Evolutionary conservation across 2,113 vertebrate species (phyloP), one percentile per base, ranked within the genome.

Genomic region (Cryptotis parvus): DNA sequence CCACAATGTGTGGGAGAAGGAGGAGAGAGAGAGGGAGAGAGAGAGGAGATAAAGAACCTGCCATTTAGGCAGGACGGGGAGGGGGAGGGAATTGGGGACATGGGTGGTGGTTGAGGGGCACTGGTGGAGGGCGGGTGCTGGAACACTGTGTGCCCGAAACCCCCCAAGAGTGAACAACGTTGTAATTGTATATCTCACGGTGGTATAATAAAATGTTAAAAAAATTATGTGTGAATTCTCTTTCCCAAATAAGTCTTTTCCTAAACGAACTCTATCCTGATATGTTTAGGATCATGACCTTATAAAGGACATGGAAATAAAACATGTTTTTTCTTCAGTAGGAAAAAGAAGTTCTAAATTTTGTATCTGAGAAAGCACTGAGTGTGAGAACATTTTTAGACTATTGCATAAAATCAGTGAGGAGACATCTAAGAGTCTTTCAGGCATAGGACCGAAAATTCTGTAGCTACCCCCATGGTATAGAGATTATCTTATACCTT

Each of bases 241-340:
- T 77, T 39, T 15, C 58, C 55, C 61, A 88, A 75, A 76, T 73
- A 15, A n/a, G 12, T 61, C 72, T 69, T 90, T 91, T 90, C 43
- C 15, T 80, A 29, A 31, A n/a, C n/a, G n/a, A n/a, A 26, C 10
- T 75, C 15, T 58, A 74, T 94, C 94, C 63, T 87, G 35, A 58
- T 81, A 70, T 16, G 22, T 78, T 91, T 81, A 69, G 55, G 58
- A 55, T 12, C 41, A 55, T 12, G 35, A n/a, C 20, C 83, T 92
- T 3, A 39, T 55, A 86, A 76, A 87, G 39, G 16, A 49, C 63
- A 43, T 14, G 35, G 43, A 87, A 72, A 86, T 41, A 76, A 78
- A 45, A 77, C 43, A 61, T 2, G 65, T 1, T 33, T 77, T 74
- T 82, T 73, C 43, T 26, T 89, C 61, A 84, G 15, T 41, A 87